Evolutionary conservation across 2,888 invertebrate species (phyloP), one percentile per base, ranked within the genome.

Genomic region (Ormia ochracea): DNA sequence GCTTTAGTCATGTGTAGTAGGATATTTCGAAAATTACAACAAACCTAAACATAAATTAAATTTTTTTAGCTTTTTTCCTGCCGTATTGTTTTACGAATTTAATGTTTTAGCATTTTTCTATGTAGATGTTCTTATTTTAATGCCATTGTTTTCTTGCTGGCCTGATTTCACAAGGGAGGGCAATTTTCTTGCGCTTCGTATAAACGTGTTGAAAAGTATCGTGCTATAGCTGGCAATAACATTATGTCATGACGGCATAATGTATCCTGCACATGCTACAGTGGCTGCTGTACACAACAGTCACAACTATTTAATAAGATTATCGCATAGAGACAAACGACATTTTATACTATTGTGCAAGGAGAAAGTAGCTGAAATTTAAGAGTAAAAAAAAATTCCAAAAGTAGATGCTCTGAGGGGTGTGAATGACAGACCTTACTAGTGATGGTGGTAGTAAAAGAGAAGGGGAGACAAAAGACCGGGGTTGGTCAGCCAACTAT

Each of bases 301-400:
- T 48, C 4, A 28, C 50, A 68, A 73, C 86, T 85, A 84, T 87
- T 87, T 88, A 88, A 87, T 87, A 86, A 86, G 87, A 87, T 88
- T 87, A 87, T 86, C 87, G 85, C 85, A 85, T 83, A 84, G 87
- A 84, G 87, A 87, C 88, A 87, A 87, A 87, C 86, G 86, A 86
- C 87, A 87, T 87, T 73, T 85, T 85, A 86, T 84, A 84, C 84
- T 85, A 86, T 85, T 83, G 83, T 72, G 61, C 61, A 72, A 43
- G 52, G 63, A 38, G 38, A 23, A 70, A 78, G 28, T 50, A 59
- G 43, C 77, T 50, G 36, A 36, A 69, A 28, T 43, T 59, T 17
- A 36, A 10, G 41, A 28, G 12, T 28, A 0, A 48, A 23, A 45
- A 9, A 4, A 43, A 3, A 12, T 7, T 23, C 4, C 1, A 31